These are phyloP conservation scores for Prorops nasuta DNA, from an alignment of 1,140 invertebrate species.

Conservation along the genomic window DNA sequence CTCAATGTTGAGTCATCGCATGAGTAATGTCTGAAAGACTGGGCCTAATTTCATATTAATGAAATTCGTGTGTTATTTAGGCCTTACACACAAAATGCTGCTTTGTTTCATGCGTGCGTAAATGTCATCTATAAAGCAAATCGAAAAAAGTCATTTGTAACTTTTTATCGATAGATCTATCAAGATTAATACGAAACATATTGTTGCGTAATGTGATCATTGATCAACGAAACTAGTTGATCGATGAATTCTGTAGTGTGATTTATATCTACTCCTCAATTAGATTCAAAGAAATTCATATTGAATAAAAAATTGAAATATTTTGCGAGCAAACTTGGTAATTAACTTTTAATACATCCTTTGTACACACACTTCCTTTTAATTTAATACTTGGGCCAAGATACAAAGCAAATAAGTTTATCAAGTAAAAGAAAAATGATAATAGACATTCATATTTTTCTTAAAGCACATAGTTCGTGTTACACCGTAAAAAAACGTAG, in stretches of 20 bases:
- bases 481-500: no score
- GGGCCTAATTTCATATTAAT: no score
- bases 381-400: no score
- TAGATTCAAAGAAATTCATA: conserved; percentile 26
- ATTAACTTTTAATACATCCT: no score
- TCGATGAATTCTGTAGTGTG: no score
- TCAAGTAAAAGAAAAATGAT: background rate
- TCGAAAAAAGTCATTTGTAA: conserved; percentile 37
- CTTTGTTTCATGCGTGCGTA: conserved; percentile 14
- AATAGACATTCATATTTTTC: conserved; percentile 5
- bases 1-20: no score
- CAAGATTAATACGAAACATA: conserved; percentile 22
- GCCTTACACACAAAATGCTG: no score
- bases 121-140: conserved; percentile 13
- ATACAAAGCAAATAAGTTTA: background rate
- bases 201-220: no score
- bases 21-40: no score
- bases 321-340: conserved; percentile 35
- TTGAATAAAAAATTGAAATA: conserved; percentile 44
- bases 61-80: no score
- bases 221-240: no score
- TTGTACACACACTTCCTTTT: no score
- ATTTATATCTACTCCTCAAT: background rate
- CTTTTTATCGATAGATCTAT: conserved; percentile 40
- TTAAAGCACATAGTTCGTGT: background rate